Percentiles rank a stretch among this genome's conserved stretches.
These are phyloP conservation scores for Brienomyrus brachyistius DNA, from an alignment of 2,113 vertebrate species.

Conservation along the genomic window DNA sequence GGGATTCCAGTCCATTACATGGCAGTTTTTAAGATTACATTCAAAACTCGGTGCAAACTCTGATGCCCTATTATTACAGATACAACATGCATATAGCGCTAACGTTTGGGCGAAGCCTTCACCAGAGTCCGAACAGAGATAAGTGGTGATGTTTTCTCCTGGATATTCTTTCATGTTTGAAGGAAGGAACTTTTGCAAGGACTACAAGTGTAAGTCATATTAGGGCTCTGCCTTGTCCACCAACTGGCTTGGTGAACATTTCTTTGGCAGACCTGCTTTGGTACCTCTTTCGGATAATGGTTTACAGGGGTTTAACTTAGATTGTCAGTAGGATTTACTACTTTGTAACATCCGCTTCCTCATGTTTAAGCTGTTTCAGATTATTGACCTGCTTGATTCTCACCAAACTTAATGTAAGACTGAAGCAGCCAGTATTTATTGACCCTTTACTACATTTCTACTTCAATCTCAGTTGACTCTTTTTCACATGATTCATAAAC, in stretches of 20 bases:
- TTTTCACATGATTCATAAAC: not conserved
- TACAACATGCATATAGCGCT: not conserved
- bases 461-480: not conserved
- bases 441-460: not conserved
- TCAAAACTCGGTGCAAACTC: not conserved
- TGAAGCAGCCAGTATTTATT: not conserved
- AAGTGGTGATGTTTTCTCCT: not conserved
- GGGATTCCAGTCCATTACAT: not conserved
- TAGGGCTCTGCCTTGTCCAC: no score
- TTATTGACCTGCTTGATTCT: not conserved
- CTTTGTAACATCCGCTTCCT: not conserved
- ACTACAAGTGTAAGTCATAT: not conserved
- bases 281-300: not conserved
- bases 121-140: not conserved
- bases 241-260: not conserved
- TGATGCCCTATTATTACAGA: not conserved
- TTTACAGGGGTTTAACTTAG: not conserved
- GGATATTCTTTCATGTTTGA: not conserved
- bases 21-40: not conserved
- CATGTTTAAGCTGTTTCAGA: not conserved
- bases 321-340: not conserved
- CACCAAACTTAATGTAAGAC: not conserved
- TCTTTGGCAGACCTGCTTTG: not conserved
- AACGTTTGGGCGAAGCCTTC: not conserved
- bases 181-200: not conserved